Evolutionary conservation across 2,797 vertebrate genomes (phyloP).

Genomic region (Enteromius mattozi): DNA sequence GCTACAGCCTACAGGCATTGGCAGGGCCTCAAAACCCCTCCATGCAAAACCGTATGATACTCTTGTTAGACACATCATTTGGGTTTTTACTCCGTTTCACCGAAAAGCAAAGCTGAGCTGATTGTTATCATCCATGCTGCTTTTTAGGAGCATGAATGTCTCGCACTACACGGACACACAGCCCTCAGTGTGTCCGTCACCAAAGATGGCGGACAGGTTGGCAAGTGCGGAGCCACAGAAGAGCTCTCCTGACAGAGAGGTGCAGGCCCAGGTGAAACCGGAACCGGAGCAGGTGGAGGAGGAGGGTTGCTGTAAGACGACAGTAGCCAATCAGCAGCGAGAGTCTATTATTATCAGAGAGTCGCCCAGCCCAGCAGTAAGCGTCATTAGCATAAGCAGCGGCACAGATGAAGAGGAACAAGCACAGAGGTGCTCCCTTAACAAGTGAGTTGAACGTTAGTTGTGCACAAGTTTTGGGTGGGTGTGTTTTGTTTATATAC

Average conservation of each 20-base stretch:
- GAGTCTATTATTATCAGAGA: slow-evolving; percentile 86
- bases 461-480: not conserved
- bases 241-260: slow-evolving; percentile 72
- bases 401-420: slow-evolving; percentile 87
- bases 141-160: slow-evolving; percentile 80
- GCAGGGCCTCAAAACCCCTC: not conserved
- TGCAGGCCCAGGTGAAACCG: slow-evolving; percentile 69
- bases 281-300: slow-evolving; percentile 72
- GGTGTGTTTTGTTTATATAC: not conserved
- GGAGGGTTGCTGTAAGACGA: slow-evolving; percentile 74
- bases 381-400: slow-evolving; percentile 94
- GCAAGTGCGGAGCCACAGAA: slow-evolving; percentile 76
- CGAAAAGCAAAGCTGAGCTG: not conserved
- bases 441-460: slow-evolving; percentile 79
- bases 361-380: slow-evolving; percentile 89
- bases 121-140: not conserved
- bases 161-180: slow-evolving; percentile 84
- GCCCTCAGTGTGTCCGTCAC: slow-evolving; percentile 83
- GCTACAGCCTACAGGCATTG: slow-evolving; percentile 41
- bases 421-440: slow-evolving; percentile 77
- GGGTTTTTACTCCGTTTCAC: not conserved
- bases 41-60: not conserved
- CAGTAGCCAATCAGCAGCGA: slow-evolving; percentile 77
- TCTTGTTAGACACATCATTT: not conserved
- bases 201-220: slow-evolving; percentile 82